These are phyloP conservation scores for Caenorhabditis afra DNA, from an alignment of 2,888 invertebrate species.

Conservation along the genomic window DNA sequence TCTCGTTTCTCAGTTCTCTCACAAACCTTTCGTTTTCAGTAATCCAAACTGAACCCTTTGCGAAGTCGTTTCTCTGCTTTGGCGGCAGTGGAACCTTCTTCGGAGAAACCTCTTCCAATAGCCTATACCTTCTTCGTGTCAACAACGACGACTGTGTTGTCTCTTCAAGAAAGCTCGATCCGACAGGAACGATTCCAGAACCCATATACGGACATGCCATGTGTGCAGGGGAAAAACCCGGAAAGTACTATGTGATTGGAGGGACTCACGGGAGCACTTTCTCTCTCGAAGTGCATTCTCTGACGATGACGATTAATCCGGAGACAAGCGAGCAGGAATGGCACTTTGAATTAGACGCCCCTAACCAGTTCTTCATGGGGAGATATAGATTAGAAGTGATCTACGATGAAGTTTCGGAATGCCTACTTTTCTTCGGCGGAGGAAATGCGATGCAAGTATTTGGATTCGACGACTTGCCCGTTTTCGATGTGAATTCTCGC, in stretches of 20 bases:
- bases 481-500: slow-evolving; percentile 50
- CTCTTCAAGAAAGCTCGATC: slow-evolving; percentile 9
- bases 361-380: slow-evolving; percentile 40
- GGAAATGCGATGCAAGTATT: slow-evolving; percentile 57
- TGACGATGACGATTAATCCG: slow-evolving; percentile 19
- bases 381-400: slow-evolving; percentile 66
- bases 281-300: slow-evolving; percentile 35
- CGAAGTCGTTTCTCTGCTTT: slow-evolving; percentile 61
- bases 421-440: slow-evolving; percentile 70
- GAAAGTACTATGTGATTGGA: slow-evolving; percentile 68
- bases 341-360: slow-evolving; percentile 28
- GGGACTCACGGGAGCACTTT: slow-evolving; percentile 67
- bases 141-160: slow-evolving; percentile 39
- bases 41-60: slow-evolving; percentile 47
- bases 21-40: slow-evolving; percentile 49
- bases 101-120: slow-evolving; percentile 60
- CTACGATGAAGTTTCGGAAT: slow-evolving; percentile 43
- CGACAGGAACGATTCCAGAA: slow-evolving; percentile 8
- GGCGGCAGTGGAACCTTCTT: slow-evolving; percentile 72
- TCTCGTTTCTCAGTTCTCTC: neutral
- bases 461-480: slow-evolving; percentile 50
- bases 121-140: slow-evolving; percentile 54
- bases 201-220: slow-evolving; percentile 67
- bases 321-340: slow-evolving; percentile 3
- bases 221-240: slow-evolving; percentile 28